A percentile compares a stretch with the other conserved stretches of the same genome.
phyloP scores from a whole-genome alignment of 2,797 vertebrate species.

The Pangasius djambal region DNA sequence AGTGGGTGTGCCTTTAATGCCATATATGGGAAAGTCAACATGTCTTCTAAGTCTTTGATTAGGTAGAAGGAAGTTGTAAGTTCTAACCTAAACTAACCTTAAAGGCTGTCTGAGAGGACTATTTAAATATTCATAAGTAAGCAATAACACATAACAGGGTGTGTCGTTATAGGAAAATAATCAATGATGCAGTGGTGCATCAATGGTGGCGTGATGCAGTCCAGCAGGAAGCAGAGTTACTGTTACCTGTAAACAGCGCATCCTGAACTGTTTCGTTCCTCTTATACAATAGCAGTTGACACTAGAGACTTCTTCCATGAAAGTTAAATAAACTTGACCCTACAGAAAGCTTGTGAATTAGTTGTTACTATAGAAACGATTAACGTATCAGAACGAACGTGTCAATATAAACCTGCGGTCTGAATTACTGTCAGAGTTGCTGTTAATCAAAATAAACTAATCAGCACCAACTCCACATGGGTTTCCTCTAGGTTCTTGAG shows the following conservation, averaged over 20 bases:
- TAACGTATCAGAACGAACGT: neutral
- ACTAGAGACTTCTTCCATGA: neutral
- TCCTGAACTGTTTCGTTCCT: neutral
- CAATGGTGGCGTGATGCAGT: neutral
- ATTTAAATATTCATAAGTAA: no score
- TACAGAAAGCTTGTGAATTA: neutral
- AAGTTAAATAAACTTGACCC: neutral
- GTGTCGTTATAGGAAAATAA: neutral
- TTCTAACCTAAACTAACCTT: neutral
- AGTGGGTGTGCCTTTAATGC: neutral
- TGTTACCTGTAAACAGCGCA: neutral
- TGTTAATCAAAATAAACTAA: no score
- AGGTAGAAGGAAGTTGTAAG: neutral
- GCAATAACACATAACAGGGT: no score
- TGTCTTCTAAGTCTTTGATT: neutral
- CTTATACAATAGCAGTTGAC: neutral
- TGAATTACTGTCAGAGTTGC: no score
- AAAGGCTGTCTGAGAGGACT: no score
- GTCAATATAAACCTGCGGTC: neutral
- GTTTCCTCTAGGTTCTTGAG: neutral
- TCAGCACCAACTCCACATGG: neutral
- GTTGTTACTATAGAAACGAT: no score
- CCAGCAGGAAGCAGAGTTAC: neutral
- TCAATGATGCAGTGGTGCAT: neutral
- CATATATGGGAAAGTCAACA: neutral